Evolutionary conservation across 2,888 invertebrate genomes (phyloP).

Genomic region (Aelia acuminata): DNA sequence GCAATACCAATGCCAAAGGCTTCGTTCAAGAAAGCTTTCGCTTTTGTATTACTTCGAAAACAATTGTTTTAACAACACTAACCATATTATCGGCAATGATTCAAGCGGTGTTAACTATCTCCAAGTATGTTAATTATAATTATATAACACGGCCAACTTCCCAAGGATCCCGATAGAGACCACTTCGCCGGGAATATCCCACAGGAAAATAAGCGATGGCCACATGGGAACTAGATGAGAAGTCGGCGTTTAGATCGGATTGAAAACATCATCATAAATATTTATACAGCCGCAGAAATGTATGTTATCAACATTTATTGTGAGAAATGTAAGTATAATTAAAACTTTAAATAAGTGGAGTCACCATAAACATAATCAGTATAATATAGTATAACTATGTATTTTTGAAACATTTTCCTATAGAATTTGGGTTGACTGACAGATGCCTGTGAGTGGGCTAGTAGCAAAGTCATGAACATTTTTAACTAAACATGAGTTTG

Average conservation of each 20-base stretch:
- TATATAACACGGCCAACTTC: constrained; percentile 5
- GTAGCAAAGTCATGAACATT: too few relatives aligned
- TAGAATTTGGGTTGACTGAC: too few relatives aligned
- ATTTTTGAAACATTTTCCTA: too few relatives aligned
- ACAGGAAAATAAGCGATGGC: constrained; percentile 6
- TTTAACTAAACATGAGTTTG: too few relatives aligned
- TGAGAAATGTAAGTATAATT: too few relatives aligned
- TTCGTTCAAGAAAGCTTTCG: too few relatives aligned
- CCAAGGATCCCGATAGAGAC: constrained; percentile 24
- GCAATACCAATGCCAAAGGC: too few relatives aligned
- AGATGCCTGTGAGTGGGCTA: too few relatives aligned
- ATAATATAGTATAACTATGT: too few relatives aligned
- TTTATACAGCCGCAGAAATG: neutral
- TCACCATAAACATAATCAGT: too few relatives aligned
- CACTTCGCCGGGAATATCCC: constrained; percentile 1
- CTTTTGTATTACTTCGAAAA: neutral
- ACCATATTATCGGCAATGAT: neutral
- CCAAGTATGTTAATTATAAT: constrained; percentile 9
- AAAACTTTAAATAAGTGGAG: too few relatives aligned
- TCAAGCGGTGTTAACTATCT: neutral
- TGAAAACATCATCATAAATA: neutral
- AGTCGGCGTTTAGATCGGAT: neutral
- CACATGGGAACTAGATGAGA: constrained; percentile 3
- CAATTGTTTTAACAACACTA: neutral
- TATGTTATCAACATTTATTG: too few relatives aligned